phyloP scores from a whole-genome alignment of 2,797 vertebrate genomes.

The Acipenser transmontanus region DNA sequence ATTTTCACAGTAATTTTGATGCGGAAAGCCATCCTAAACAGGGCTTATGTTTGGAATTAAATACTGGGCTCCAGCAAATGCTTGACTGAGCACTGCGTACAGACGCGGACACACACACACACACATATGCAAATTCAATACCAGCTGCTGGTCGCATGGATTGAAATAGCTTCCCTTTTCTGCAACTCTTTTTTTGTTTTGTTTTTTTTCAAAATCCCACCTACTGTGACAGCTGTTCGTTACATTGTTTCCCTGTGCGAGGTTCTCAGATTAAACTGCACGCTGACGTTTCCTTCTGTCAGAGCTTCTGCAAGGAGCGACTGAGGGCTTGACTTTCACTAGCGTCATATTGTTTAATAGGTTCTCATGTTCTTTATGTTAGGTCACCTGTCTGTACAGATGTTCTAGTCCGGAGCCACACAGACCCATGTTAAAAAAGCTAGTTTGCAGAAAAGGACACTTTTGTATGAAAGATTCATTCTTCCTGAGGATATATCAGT shows the following conservation, averaged over 20 bases:
- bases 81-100: slow-evolving; percentile 27
- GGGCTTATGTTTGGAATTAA: slow-evolving; percentile 51
- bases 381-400: too few species aligned
- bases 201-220: not conserved
- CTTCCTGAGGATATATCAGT: too few species aligned
- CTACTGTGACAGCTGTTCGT: slow-evolving; percentile 17
- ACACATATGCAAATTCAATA: slow-evolving; percentile 57
- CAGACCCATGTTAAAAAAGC: too few species aligned
- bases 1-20: slow-evolving; percentile 37
- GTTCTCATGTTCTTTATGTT: not conserved
- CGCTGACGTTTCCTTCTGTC: not conserved
- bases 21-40: slow-evolving; percentile 46
- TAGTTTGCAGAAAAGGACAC: too few species aligned
- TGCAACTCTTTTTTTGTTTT: slow-evolving; percentile 32
- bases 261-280: slow-evolving; percentile 6
- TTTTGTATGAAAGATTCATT: too few species aligned
- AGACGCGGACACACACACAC: slow-evolving; percentile 19
- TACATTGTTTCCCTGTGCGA: slow-evolving; percentile 18
- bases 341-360: not conserved
- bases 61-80: slow-evolving; percentile 43
- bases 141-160: slow-evolving; percentile 59
- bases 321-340: not conserved
- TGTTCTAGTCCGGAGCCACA: too few species aligned
- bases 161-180: not conserved
- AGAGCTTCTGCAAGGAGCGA: not conserved